phyloP scores from a whole-genome alignment of 1,140 invertebrate genomes.

The Adoxophyes honmai region DNA sequence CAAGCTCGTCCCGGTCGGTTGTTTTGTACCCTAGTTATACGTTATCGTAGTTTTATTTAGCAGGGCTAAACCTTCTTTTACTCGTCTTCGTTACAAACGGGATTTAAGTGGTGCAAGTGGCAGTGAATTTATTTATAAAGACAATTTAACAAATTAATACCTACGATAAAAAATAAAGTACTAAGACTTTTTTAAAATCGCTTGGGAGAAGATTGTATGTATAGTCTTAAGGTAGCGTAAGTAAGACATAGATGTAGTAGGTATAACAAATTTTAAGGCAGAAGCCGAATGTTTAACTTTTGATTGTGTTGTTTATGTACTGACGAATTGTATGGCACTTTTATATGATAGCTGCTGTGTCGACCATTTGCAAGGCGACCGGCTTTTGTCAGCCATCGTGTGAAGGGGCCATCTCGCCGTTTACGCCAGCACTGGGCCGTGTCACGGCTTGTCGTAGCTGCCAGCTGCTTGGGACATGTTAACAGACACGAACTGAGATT shows the following conservation, averaged over 20 bases:
- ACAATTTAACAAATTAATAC: slow-evolving; percentile 76
- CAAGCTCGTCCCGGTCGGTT: slow-evolving; percentile 45
- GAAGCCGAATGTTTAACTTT: slow-evolving; percentile 36
- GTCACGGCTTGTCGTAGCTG: too few relatives aligned
- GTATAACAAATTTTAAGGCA: slow-evolving; percentile 73
- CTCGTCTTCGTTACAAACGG: slow-evolving; percentile 64
- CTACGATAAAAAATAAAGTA: slow-evolving; percentile 61
- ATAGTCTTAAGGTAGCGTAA: slow-evolving; percentile 69
- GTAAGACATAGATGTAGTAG: slow-evolving; percentile 73
- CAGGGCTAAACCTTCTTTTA: slow-evolving; percentile 63
- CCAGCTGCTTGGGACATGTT: too few relatives aligned
- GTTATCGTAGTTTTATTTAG: slow-evolving; percentile 65
- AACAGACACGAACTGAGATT: too few relatives aligned
- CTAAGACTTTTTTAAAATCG: slow-evolving; percentile 73
- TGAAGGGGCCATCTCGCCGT: too few relatives aligned
- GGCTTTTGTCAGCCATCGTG: too few relatives aligned
- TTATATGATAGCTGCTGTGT: too few relatives aligned
- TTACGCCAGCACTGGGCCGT: too few relatives aligned
- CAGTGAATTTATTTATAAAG: slow-evolving; percentile 70
- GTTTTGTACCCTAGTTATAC: slow-evolving; percentile 63
- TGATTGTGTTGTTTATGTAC: slow-evolving; percentile 43
- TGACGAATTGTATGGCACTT: not conserved
- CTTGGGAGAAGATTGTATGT: slow-evolving; percentile 72
- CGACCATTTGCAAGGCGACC: too few relatives aligned
- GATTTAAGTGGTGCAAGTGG: slow-evolving; percentile 66